A percentile compares a stretch with the other conserved stretches of the same genome.
phyloP scores from a whole-genome alignment of 1,140 invertebrate genomes.

The Drosophila repletoides region DNA sequence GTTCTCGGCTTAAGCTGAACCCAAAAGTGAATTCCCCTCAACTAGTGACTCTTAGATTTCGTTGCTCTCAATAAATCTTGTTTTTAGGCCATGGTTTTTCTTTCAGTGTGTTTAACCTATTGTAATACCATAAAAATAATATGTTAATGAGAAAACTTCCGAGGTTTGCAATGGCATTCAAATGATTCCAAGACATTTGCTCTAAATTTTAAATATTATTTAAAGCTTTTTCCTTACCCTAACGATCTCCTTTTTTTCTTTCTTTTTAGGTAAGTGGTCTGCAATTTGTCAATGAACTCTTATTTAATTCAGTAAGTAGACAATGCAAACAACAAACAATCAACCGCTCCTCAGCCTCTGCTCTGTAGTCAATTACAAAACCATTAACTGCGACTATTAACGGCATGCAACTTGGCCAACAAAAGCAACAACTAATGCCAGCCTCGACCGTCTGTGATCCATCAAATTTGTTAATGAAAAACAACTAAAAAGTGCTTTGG shows the following conservation, averaged over 20 bases:
- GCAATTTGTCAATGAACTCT: constrained; percentile 19
- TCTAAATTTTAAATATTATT: not conserved
- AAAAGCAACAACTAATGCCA: constrained; percentile 24
- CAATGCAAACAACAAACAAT: constrained; percentile 29
- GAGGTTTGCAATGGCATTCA: no score
- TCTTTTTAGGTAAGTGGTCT: constrained; percentile 37
- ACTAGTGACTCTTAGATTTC: no score
- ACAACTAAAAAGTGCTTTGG: not conserved
- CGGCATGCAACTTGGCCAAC: constrained; percentile 36
- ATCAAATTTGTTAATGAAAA: constrained; percentile 55
- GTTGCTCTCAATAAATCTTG: no score
- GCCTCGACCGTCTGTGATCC: constrained; percentile 46
- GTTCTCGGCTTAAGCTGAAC: no score
- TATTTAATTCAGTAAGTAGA: constrained; percentile 41
- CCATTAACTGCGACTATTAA: constrained; percentile 46
- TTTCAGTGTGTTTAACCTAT: no score
- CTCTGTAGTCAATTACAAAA: constrained; percentile 51
- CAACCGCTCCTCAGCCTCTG: not conserved
- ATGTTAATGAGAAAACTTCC: no score
- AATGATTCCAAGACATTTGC: no score
- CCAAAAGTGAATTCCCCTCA: no score
- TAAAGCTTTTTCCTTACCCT: not conserved
- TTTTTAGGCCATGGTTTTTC: no score
- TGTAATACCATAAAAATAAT: no score
- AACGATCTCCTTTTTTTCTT: not conserved